These are phyloP conservation scores for Keiferia lycopersicella DNA, from an alignment of 2,888 invertebrate species.

Conservation along the genomic window DNA sequence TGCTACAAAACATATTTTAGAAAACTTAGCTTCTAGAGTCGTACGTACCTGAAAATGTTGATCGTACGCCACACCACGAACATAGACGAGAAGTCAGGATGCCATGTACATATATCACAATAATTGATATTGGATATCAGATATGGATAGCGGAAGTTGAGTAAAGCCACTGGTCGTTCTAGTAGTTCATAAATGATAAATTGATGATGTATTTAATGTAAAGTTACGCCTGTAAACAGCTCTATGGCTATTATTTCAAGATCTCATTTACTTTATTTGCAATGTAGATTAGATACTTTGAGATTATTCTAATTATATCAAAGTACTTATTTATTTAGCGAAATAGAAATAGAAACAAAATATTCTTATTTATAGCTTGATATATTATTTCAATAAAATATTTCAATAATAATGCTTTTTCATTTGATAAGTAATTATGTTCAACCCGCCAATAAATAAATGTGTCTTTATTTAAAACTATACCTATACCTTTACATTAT, in stretches of 20 bases:
- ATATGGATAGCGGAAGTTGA: too few species aligned
- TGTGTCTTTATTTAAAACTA: too few species aligned
- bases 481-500: too few species aligned
- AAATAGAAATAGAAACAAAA: background rate
- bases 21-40: background rate
- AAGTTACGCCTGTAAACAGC: constrained; percentile 2
- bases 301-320: constrained; percentile 49
- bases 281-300: constrained; percentile 49
- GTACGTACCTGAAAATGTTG: background rate
- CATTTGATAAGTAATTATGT: too few species aligned
- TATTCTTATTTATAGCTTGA: background rate
- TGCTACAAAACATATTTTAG: background rate
- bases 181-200: too few species aligned
- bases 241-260: constrained; percentile 46
- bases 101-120: too few species aligned
- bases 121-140: too few species aligned
- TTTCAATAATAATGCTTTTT: too few species aligned
- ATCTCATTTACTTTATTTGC: constrained; percentile 52
- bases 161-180: too few species aligned
- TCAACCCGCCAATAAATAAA: too few species aligned
- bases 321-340: constrained; percentile 32
- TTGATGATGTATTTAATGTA: too few species aligned
- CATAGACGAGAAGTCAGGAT: too few species aligned
- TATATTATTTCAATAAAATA: background rate
- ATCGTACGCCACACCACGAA: background rate